Conservation (phyloP, 30 jellyfish, hydroid and myxozoan genomes). For the Rhopilema esculentum region DNA sequence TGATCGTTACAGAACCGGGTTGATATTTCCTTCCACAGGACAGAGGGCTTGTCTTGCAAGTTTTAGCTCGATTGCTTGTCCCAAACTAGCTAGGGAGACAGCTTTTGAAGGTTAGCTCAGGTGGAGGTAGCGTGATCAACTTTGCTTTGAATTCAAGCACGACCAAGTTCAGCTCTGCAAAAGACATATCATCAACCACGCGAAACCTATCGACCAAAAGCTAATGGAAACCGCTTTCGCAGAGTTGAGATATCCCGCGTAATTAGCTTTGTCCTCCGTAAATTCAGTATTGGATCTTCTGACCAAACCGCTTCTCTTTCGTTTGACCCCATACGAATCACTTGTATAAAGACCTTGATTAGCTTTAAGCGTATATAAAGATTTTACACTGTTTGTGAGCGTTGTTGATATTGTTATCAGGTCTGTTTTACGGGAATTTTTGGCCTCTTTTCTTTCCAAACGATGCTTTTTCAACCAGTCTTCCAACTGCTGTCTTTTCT, state of each 20-base stretch:
- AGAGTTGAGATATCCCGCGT: not conserved
- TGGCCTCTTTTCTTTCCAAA: constrained; percentile 40
- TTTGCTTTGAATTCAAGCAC: constrained; percentile 52
- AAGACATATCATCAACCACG: constrained; percentile 53
- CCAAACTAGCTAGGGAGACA: not conserved
- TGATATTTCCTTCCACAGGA: not conserved
- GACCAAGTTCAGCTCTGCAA: constrained; percentile 44
- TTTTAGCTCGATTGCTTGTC: not conserved
- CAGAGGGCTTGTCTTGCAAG: not conserved
- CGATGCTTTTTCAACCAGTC: constrained; percentile 67
- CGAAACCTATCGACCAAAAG: constrained; percentile 43
- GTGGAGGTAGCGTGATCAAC: constrained; percentile 52
- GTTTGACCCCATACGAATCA: constrained; percentile 52
- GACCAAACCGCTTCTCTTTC: constrained; percentile 44
- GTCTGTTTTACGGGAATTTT: constrained; percentile 9
- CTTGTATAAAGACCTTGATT: constrained; percentile 9
- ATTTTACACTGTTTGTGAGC: constrained; percentile 40
- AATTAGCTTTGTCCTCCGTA: constrained; percentile 20
- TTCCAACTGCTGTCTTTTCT: constrained; percentile 41
- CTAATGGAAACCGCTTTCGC: constrained; percentile 31
- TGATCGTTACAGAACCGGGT: not conserved
- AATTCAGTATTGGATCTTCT: constrained; percentile 44
- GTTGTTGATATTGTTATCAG: constrained; percentile 5
- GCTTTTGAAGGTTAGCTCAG: not conserved
- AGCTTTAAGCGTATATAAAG: constrained; percentile 2